A percentile compares a stretch with the other conserved stretches of the same genome.
These are phyloP conservation scores for Echinops telfairi DNA, from an alignment of 2,113 vertebrate genomes.

Conservation along the genomic window DNA sequence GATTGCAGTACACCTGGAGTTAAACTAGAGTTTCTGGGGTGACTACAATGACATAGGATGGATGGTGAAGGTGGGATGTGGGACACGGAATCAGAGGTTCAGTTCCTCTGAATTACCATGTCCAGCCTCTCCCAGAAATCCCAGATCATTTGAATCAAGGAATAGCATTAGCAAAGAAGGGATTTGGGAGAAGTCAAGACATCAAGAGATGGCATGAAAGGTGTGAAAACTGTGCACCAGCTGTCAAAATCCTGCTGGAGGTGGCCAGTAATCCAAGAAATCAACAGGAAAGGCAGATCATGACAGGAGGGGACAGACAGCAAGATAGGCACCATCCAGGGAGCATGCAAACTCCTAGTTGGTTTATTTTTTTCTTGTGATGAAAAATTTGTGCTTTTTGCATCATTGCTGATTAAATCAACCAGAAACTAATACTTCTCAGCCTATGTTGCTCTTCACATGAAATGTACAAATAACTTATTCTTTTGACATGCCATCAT, in stretches of 20 bases:
- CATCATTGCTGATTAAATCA: neutral
- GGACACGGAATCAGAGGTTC: neutral
- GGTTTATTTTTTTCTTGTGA: neutral
- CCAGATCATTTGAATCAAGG: neutral
- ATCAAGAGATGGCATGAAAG: neutral
- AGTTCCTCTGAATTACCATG: neutral
- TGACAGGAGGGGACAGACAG: too few species aligned
- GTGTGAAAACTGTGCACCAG: too few species aligned
- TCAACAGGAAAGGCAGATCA: neutral
- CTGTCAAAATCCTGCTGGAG: neutral
- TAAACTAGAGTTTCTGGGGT: neutral
- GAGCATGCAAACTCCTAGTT: neutral
- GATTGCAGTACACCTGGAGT: neutral
- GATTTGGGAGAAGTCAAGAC: neutral
- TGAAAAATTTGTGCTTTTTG: neutral
- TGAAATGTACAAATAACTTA: conserved; percentile 10
- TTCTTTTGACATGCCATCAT: neutral
- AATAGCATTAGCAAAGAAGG: neutral
- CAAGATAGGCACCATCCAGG: neutral
- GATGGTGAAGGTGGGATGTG: neutral
- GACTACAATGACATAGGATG: neutral
- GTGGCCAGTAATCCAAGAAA: neutral
- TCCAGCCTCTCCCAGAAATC: neutral
- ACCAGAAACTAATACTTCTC: neutral
- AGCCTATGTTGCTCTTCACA: neutral